Percentiles rank a stretch among this genome's conserved stretches.
Evolutionary conservation across 2,113 vertebrate species (phyloP).

Genomic region (Albula goreensis): DNA sequence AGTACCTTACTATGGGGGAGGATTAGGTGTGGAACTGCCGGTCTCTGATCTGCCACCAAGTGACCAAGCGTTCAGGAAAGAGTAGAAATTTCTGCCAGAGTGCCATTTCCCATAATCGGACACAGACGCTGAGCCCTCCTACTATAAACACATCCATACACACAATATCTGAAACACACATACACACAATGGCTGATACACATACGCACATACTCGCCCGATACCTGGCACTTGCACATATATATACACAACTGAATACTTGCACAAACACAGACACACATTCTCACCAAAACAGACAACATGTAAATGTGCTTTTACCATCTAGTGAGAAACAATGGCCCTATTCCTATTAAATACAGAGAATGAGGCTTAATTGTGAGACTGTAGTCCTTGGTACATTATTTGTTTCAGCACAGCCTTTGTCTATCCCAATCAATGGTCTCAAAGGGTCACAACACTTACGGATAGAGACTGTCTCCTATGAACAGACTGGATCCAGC

Average conservation of each 20-base stretch:
- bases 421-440: background rate
- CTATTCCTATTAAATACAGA: slow-evolving; percentile 15
- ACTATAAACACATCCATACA: slow-evolving; percentile 27
- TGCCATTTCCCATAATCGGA: background rate
- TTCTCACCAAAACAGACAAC: background rate
- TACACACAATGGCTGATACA: slow-evolving; percentile 17
- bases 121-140: background rate
- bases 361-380: slow-evolving; percentile 32
- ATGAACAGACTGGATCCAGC: too few species aligned
- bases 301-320: background rate
- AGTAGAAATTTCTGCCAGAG: background rate
- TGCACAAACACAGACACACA: slow-evolving; percentile 15
- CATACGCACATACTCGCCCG: background rate
- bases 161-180: slow-evolving; percentile 7
- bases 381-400: slow-evolving; percentile 70
- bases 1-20: background rate
- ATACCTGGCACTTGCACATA: background rate
- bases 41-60: background rate
- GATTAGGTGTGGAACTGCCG: background rate
- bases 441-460: too few species aligned
- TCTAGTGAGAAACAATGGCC: background rate
- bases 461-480: too few species aligned
- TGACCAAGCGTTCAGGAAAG: background rate
- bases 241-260: background rate
- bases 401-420: background rate